These are phyloP conservation scores for Oplegnathus fasciatus DNA, from an alignment of 2,113 vertebrate genomes.

Conservation along the genomic window DNA sequence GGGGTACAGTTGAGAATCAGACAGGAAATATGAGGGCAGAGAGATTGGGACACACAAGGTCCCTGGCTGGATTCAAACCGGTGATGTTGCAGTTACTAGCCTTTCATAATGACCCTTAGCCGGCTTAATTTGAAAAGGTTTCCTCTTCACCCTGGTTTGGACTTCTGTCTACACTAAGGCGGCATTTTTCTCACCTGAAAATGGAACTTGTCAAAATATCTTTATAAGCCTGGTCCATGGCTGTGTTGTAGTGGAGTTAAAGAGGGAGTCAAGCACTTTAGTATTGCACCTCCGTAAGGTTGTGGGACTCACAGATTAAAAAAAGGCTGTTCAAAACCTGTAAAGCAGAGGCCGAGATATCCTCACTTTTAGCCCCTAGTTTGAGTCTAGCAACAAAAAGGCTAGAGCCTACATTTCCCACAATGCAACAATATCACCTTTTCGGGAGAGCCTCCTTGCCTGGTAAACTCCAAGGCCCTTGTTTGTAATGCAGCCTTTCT, in stretches of 20 bases:
- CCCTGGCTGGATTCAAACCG: neutral
- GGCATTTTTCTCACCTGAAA: neutral
- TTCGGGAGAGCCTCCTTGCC: neutral
- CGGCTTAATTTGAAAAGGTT: constrained; percentile 14
- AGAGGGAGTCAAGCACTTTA: neutral
- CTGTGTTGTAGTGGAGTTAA: neutral
- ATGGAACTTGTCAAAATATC: neutral
- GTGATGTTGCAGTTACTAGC: neutral
- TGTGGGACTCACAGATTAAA: neutral
- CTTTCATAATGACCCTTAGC: neutral
- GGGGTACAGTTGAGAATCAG: neutral
- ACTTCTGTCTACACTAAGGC: neutral
- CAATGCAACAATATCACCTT: neutral
- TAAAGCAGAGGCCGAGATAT: neutral
- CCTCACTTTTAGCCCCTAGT: neutral
- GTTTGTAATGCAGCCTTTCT: too few species aligned
- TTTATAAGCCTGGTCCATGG: neutral
- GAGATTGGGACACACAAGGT: neutral
- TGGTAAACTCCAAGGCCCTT: neutral
- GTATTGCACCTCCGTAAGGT: neutral
- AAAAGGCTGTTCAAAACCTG: neutral
- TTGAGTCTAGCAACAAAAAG: neutral
- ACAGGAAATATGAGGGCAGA: neutral
- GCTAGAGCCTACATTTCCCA: neutral
- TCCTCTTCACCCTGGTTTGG: neutral